These are phyloP conservation scores for Eupeodes latifasciatus DNA, from an alignment of 2,888 invertebrate species.

Conservation along the genomic window DNA sequence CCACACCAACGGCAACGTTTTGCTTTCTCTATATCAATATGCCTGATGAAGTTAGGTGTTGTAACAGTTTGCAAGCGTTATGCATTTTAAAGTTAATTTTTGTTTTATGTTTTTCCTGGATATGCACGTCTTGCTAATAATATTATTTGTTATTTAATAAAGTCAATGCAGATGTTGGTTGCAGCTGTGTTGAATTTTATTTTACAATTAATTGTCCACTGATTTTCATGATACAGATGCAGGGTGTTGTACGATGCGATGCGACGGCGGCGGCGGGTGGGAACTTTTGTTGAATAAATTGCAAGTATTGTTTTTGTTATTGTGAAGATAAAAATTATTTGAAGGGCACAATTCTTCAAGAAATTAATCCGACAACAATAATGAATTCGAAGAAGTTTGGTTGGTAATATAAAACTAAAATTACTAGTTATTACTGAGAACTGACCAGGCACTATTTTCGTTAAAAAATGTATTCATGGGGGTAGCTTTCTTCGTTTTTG, in stretches of 20 bases:
- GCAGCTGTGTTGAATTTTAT: conserved; percentile 50
- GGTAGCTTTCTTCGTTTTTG: too few species aligned
- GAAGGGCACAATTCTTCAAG: too few species aligned
- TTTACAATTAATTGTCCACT: conserved; percentile 11
- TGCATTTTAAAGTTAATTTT: conserved; percentile 21
- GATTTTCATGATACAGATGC: not conserved
- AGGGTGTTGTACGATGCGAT: not conserved
- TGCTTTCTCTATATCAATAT: conserved; percentile 40
- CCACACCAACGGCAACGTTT: not conserved
- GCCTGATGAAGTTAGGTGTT: conserved; percentile 50
- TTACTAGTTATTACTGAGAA: too few species aligned
- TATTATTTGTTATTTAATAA: conserved; percentile 50
- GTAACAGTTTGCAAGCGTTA: not conserved
- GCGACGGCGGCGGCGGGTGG: not conserved
- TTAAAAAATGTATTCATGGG: too few species aligned
- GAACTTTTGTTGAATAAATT: not conserved
- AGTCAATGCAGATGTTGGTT: conserved; percentile 55
- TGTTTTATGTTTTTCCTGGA: conserved; percentile 10
- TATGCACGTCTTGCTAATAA: conserved; percentile 59
- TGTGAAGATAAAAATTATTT: too few species aligned
- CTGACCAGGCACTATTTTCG: too few species aligned
- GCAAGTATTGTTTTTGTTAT: too few species aligned
- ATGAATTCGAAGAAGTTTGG: too few species aligned
- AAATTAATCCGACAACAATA: too few species aligned
- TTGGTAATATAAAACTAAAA: too few species aligned